Base-by-base conservation (phyloP, 2,113 vertebrate species). In the Cochlearius cochlearius region DNA sequence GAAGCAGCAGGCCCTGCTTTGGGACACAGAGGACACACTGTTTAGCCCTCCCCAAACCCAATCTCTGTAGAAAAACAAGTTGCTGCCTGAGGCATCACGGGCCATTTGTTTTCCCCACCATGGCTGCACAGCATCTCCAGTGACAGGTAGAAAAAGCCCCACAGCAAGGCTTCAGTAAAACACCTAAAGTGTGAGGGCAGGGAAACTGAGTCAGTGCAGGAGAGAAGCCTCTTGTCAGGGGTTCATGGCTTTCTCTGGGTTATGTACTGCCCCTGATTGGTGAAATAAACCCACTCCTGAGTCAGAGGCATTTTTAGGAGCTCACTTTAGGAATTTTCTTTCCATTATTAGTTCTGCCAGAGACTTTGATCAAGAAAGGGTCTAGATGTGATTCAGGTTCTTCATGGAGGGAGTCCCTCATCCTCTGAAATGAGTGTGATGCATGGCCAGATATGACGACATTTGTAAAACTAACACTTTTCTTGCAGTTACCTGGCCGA, bases 401-500 rank as follows among this genome's bases (percentile, higher is more conserved):
- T 62, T 56, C 53, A 72, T 18, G 85, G 32, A 72, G 30, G 18
- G 12, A 86, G 15, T 62, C 32, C 87, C 22, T 87, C 15, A 30
- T 58, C 41, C 32, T 89, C 83, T 91, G 77, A 89, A 95, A 58
- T 43, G 12, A 53, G 7, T 15, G 0, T 45, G 49, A 47, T 79
- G 14, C 41, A 32, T 7, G 53, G 32, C 5, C 32, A 47, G 22
- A 62, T 63, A n/a, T 22, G 32, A 82, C 64, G 34, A 26, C 27
- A 32, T 93, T 58, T 95, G 27, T 95, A 74, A 97, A 96, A 95
- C 62, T 93, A 63, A 91, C 34, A 15, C 15, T 82, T 98, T 88
- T 97, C 90, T 98, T 98, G 80, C 98, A 99, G 99, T 98, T 99
- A 97, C 99, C 99, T 75, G 99, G 99, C 97, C 97, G 98, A 97